phyloP scores from a whole-genome alignment of 2,888 invertebrate species.

The Crocallis elinguaria region DNA sequence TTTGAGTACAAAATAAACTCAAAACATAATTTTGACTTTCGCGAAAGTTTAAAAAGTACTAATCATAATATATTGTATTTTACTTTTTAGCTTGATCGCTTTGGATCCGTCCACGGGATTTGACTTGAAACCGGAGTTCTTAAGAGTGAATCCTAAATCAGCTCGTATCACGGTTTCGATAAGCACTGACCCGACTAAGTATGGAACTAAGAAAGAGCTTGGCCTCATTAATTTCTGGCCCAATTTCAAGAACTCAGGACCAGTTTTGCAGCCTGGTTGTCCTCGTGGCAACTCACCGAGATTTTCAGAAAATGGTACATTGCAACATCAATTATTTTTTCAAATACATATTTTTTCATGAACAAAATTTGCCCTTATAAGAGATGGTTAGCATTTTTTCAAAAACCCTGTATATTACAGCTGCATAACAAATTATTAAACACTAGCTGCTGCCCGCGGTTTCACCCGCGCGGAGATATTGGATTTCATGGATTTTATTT shows the following conservation, averaged over 20 bases:
- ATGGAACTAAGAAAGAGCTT: slow-evolving; percentile 54
- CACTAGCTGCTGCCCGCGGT: too few relatives aligned
- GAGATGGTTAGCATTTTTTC: too few relatives aligned
- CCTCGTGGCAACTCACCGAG: slow-evolving; percentile 37
- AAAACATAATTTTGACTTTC: too few relatives aligned
- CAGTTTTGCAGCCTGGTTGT: slow-evolving; percentile 70
- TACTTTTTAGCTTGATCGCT: slow-evolving; percentile 64
- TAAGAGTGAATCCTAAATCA: slow-evolving; percentile 57
- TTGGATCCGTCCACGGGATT: slow-evolving; percentile 71
- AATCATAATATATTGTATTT: slow-evolving; percentile 2
- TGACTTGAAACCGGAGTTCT: slow-evolving; percentile 50
- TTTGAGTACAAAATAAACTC: too few relatives aligned
- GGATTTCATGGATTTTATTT: too few relatives aligned
- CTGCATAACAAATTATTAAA: too few relatives aligned
- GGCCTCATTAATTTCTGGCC: slow-evolving; percentile 78
- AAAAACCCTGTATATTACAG: too few relatives aligned
- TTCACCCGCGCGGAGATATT: too few relatives aligned
- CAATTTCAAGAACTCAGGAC: slow-evolving; percentile 57
- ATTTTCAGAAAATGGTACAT: slow-evolving; percentile 63
- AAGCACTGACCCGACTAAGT: slow-evolving; percentile 71
- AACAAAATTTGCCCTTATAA: too few relatives aligned
- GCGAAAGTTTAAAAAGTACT: background rate
- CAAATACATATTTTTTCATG: too few relatives aligned
- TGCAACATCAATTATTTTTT: background rate
- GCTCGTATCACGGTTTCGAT: slow-evolving; percentile 63